Evolutionary conservation across 2,888 invertebrate species (phyloP).

Genomic region (Andrena minutula): DNA sequence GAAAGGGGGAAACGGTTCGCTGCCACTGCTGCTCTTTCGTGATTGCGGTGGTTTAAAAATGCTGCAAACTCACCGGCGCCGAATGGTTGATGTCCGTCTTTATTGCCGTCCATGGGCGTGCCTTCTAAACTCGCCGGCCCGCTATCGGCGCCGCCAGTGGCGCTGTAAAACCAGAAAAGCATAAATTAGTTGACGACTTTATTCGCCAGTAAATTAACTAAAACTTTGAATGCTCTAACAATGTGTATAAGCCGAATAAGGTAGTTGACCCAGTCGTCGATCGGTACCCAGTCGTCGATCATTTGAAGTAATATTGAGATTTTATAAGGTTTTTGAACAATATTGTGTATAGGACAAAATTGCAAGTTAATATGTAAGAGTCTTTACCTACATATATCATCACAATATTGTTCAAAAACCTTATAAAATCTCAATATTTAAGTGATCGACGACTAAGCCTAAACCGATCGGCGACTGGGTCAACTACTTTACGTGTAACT

Average conservation of each 20-base stretch:
- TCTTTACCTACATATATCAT: too few species aligned
- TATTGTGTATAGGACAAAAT: too few species aligned
- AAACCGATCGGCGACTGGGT: too few species aligned
- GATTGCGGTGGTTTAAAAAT: not conserved
- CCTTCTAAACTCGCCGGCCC: constrained; percentile 92
- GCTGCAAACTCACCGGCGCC: constrained; percentile 88
- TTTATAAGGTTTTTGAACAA: too few species aligned
- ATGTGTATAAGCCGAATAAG: not conserved
- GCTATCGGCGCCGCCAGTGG: constrained; percentile 96
- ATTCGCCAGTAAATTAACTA: not conserved
- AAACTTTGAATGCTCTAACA: not conserved
- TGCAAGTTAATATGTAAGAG: too few species aligned
- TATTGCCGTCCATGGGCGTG: constrained; percentile 91
- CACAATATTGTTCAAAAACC: too few species aligned
- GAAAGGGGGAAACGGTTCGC: not conserved
- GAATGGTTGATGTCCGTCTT: constrained; percentile 90
- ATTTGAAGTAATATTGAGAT: too few species aligned
- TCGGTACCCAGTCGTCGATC: too few species aligned
- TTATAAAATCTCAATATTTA: too few species aligned
- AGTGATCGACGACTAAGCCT: too few species aligned
- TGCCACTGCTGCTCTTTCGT: not conserved
- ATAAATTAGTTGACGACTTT: not conserved
- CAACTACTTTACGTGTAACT: not conserved
- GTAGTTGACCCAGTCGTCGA: too few species aligned
- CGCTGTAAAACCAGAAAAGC: constrained; percentile 86